These are phyloP conservation scores for Sebastes schlegelii DNA, from an alignment of 2,113 vertebrate genomes.

Conservation along the genomic window DNA sequence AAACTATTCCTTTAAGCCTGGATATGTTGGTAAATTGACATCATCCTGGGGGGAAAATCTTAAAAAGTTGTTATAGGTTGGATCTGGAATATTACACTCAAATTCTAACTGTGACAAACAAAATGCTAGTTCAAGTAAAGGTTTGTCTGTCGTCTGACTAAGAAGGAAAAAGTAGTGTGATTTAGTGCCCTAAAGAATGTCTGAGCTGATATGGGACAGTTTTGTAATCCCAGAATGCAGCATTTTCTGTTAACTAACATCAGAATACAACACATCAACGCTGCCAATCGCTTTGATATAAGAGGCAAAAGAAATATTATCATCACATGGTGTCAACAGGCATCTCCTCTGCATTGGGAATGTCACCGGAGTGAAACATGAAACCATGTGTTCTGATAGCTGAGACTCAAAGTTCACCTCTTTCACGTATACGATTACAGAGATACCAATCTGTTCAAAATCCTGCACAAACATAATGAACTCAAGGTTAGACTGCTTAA, in stretches of 20 bases:
- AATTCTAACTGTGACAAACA: no score
- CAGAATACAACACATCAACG: background rate
- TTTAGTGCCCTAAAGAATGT: conserved; percentile 1
- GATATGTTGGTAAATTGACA: background rate
- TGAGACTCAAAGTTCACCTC: conserved; percentile 54
- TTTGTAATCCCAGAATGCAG: conserved; percentile 9
- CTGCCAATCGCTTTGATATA: background rate
- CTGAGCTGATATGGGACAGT: conserved; percentile 14
- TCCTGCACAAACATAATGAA: conserved; percentile 1
- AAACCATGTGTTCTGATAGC: conserved; percentile 29
- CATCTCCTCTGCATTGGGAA: conserved; percentile 8
- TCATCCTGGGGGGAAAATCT: background rate
- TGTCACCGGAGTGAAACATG: conserved; percentile 16
- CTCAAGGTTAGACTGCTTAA: background rate
- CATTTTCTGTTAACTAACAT: conserved; percentile 7
- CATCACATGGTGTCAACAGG: conserved; percentile 20
- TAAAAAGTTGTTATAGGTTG: background rate
- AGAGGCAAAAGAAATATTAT: background rate
- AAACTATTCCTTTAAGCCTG: no score
- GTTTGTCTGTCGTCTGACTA: conserved; percentile 13
- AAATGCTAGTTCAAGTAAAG: no score
- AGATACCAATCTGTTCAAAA: conserved; percentile 43
- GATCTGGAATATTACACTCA: background rate
- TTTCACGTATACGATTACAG: background rate
- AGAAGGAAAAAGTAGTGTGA: conserved; percentile 23